Evolutionary conservation across 2,888 invertebrate species (phyloP), one percentile per base, ranked within the genome.

Genomic region (Timema podura): DNA sequence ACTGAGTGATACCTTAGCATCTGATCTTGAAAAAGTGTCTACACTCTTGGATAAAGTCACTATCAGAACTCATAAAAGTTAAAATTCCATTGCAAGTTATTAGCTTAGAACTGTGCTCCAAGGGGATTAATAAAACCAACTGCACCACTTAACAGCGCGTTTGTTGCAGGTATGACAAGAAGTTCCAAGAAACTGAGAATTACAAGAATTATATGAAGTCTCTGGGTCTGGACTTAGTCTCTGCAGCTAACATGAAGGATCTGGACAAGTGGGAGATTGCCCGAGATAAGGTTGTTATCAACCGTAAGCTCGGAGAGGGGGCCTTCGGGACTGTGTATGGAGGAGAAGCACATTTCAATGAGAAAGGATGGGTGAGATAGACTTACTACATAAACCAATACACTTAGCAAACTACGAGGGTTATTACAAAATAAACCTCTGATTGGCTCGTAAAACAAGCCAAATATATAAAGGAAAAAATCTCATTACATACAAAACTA

Each of bases 301-400:
- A 93, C 82, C 85, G 94, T 30, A 91, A 90, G 79, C 82, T 95
- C 44, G 96, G 92, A 9, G 92, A 94, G 80, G 96, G 96, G 15
- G 95, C 95, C 0, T 96, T 96, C 80, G 96, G 96, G 8, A 93
- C 91, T 0, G 96, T 96, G 1, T 96, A 93, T 80, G 93, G 93
- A 49, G 96, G 96, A 0, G 95, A 96, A 81, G 91, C 93, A 3
- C 86, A 89, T 75, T 86, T 92, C 69, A 82, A 86, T 13, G 85
- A 85, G 44, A 85, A 84, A 72, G 91, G 89, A 64, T 95, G 95
- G 95, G 86, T 80, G 74, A 76, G 77, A 73, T 16, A 48, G 7
- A n/a, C 48, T 46, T 46, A 51, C 57, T n/a, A 44, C n/a, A 30
- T 30, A 30, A 30, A 30, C 3, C 30, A 30, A 30, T 30, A 30